These are phyloP conservation scores for Siniperca knerii DNA, from an alignment of 2,113 vertebrate species.

Conservation along the genomic window DNA sequence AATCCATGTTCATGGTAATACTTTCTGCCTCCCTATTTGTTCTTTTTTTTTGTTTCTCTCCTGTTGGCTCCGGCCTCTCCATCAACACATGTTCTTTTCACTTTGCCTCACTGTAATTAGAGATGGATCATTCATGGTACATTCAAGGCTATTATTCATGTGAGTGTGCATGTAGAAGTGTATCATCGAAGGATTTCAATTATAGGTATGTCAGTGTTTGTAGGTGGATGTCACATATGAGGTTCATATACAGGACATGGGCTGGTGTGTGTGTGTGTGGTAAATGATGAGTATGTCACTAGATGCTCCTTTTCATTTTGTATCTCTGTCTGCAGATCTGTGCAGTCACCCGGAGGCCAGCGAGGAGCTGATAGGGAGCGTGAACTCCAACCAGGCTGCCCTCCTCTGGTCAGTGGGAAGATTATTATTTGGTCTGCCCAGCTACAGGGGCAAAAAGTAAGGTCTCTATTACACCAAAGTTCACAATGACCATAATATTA, in stretches of 20 bases:
- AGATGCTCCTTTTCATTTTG: not conserved
- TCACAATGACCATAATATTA: not conserved
- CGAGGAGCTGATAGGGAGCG: constrained; percentile 32
- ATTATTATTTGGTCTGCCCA: not conserved
- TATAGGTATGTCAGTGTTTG: not conserved
- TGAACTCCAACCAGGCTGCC: constrained; percentile 41
- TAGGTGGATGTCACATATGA: not conserved
- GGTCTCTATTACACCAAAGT: not conserved
- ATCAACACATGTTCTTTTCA: not conserved
- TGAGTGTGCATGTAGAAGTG: not conserved
- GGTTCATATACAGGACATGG: not conserved
- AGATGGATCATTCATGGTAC: not conserved
- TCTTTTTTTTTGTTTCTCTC: not conserved
- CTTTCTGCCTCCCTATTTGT: not conserved
- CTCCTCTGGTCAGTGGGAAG: constrained; percentile 22
- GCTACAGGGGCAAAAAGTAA: not conserved
- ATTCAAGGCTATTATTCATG: not conserved
- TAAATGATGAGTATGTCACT: not conserved
- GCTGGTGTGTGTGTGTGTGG: not conserved
- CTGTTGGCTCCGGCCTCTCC: not conserved
- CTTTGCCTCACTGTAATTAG: constrained; percentile 8
- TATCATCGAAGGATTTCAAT: constrained; percentile 5
- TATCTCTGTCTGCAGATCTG: not conserved
- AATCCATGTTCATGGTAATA: not conserved
- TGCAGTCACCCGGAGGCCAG: constrained; percentile 22